Percentiles rank a stretch among this genome's conserved stretches.
These are phyloP conservation scores for Aphelenchoides fujianensis DNA, from an alignment of 1,140 invertebrate genomes.

Conservation along the genomic window DNA sequence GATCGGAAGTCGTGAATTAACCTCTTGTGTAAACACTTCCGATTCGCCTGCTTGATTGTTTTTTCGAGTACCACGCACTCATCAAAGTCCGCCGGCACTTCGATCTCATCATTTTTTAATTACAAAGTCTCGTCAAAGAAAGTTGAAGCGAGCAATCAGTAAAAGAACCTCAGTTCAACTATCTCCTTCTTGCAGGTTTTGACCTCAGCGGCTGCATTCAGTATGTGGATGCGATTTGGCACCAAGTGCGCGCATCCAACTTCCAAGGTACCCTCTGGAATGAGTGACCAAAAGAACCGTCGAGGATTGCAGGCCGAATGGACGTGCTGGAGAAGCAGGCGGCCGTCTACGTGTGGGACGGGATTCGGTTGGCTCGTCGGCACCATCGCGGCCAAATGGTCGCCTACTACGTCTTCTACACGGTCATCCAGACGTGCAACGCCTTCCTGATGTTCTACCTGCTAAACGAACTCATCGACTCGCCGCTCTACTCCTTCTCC, in stretches of 20 bases:
- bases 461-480: constrained; percentile 55
- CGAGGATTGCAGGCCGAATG: constrained; percentile 42
- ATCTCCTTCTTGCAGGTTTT: too few species aligned
- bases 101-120: too few species aligned
- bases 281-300: neutral
- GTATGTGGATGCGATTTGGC: constrained; percentile 53
- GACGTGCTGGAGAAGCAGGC: constrained; percentile 54
- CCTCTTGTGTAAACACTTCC: too few species aligned
- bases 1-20: too few species aligned
- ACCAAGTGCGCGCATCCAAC: constrained; percentile 28
- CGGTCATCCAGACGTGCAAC: constrained; percentile 50
- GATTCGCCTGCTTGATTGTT: too few species aligned
- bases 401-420: constrained; percentile 54
- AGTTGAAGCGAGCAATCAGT: too few species aligned
- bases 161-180: too few species aligned
- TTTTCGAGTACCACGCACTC: too few species aligned
- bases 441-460: constrained; percentile 51
- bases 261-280: constrained; percentile 35
- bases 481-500: constrained; percentile 51
- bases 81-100: too few species aligned
- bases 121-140: too few species aligned
- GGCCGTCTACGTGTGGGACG: constrained; percentile 60
- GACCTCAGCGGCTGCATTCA: constrained; percentile 50
- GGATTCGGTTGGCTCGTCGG: constrained; percentile 46
- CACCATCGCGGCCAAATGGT: constrained; percentile 48